A percentile compares a stretch with the other conserved stretches of the same genome.
phyloP scores from a whole-genome alignment of 2,797 vertebrate genomes.

The Rousettus madagascariensis region DNA sequence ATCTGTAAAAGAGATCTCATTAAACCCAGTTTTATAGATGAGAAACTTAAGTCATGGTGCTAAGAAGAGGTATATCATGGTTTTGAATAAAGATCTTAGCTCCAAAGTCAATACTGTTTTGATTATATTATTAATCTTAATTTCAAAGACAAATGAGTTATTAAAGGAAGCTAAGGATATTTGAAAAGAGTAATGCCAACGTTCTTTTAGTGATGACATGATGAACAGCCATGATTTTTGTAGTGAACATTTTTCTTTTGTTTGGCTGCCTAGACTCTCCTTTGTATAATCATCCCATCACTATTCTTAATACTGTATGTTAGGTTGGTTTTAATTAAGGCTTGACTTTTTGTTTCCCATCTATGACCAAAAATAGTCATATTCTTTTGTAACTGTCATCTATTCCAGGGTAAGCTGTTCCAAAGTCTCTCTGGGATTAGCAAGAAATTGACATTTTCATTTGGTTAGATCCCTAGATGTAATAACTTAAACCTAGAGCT shows the following conservation, averaged over 20 bases:
- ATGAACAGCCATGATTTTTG: not conserved
- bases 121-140: not conserved
- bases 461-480: not conserved
- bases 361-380: not conserved
- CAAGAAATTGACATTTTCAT: not conserved
- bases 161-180: not conserved
- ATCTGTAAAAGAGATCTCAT: not conserved
- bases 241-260: not conserved
- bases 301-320: not conserved
- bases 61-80: not conserved
- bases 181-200: not conserved
- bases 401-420: not conserved
- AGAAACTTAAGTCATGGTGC: not conserved
- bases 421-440: not conserved
- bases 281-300: not conserved
- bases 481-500: not conserved
- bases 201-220: not conserved
- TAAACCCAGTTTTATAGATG: not conserved
- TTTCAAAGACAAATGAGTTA: not conserved
- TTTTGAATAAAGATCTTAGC: not conserved
- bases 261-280: not conserved
- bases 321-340: not conserved
- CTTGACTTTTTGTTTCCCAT: rapidly evolving
- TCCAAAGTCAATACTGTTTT: not conserved
- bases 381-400: not conserved